Evolutionary conservation across 2,888 invertebrate species (phyloP).

Genomic region (Argynnis bischoffii): DNA sequence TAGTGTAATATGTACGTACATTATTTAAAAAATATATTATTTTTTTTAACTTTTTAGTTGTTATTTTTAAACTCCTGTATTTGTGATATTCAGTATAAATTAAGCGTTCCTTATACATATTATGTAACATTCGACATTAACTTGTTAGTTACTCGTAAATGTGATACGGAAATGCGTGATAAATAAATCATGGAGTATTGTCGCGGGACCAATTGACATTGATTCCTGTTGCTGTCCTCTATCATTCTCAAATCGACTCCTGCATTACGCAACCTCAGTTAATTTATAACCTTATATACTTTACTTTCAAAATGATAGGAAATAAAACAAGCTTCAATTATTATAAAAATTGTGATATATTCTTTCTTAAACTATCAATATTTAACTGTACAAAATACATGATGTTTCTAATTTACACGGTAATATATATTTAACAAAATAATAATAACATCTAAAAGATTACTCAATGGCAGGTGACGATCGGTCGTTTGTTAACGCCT

Average conservation of each 20-base stretch:
- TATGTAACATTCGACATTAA: background rate
- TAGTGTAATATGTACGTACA: background rate
- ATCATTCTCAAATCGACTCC: background rate
- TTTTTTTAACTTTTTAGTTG: background rate
- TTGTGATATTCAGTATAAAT: constrained; percentile 1
- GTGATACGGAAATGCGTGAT: constrained; percentile 53
- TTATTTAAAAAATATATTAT: too few species aligned
- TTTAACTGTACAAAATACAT: constrained; percentile 82
- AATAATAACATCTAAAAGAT: constrained; percentile 61
- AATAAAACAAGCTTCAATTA: constrained; percentile 60
- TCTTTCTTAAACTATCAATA: constrained; percentile 82
- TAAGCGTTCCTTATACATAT: constrained; percentile 16
- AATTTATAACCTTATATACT: background rate
- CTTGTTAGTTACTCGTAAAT: constrained; percentile 23
- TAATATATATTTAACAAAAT: constrained; percentile 77
- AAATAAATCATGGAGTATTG: constrained; percentile 67
- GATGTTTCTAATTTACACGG: constrained; percentile 76
- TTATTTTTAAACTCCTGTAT: background rate
- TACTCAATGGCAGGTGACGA: constrained; percentile 89
- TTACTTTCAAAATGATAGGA: constrained; percentile 1
- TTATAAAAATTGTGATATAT: constrained; percentile 82
- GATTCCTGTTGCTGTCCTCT: constrained; percentile 57
- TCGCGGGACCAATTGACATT: constrained; percentile 66
- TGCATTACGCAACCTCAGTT: background rate
- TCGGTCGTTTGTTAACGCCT: constrained; percentile 93